These are phyloP conservation scores for Aleiodes sp. DNA, from an alignment of 1,140 invertebrate species.

Conservation along the genomic window DNA sequence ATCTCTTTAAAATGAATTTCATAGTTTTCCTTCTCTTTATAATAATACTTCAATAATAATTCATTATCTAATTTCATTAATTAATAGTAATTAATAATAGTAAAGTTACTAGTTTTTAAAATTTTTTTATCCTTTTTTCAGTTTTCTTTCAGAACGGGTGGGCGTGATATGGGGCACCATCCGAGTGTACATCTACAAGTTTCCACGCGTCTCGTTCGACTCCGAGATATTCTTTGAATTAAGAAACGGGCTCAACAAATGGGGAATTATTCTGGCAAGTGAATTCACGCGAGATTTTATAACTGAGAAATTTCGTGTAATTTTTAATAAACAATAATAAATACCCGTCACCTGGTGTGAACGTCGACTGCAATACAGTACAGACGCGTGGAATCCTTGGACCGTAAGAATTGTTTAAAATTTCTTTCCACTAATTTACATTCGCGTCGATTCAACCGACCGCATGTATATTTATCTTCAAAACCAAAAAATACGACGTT, in stretches of 20 bases:
- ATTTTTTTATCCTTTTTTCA: neutral
- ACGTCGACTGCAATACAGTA: neutral
- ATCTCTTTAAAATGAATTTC: slow-evolving; percentile 64
- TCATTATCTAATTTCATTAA: slow-evolving; percentile 41
- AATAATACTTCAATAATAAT: slow-evolving; percentile 64
- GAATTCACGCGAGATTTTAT: neutral
- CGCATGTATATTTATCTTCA: slow-evolving; percentile 8
- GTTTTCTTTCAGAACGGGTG: slow-evolving; percentile 52
- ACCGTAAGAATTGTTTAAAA: slow-evolving; percentile 5
- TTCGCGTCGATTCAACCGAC: slow-evolving; percentile 32
- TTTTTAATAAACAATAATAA: slow-evolving; percentile 2
- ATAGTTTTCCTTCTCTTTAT: slow-evolving; percentile 55
- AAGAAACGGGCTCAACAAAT: neutral
- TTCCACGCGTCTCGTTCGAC: slow-evolving; percentile 54
- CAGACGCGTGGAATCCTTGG: slow-evolving; percentile 22
- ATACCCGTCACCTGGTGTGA: slow-evolving; percentile 15
- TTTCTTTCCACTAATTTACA: slow-evolving; percentile 21
- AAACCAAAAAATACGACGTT: slow-evolving; percentile 21
- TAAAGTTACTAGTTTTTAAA: slow-evolving; percentile 24
- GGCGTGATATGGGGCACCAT: slow-evolving; percentile 54
- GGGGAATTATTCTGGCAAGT: neutral
- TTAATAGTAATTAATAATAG: slow-evolving; percentile 31
- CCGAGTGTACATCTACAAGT: slow-evolving; percentile 51
- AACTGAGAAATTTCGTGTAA: neutral
- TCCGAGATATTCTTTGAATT: slow-evolving; percentile 8